Base-by-base conservation (phyloP, 2,113 vertebrate species). In the Oxyruncus cristatus region DNA sequence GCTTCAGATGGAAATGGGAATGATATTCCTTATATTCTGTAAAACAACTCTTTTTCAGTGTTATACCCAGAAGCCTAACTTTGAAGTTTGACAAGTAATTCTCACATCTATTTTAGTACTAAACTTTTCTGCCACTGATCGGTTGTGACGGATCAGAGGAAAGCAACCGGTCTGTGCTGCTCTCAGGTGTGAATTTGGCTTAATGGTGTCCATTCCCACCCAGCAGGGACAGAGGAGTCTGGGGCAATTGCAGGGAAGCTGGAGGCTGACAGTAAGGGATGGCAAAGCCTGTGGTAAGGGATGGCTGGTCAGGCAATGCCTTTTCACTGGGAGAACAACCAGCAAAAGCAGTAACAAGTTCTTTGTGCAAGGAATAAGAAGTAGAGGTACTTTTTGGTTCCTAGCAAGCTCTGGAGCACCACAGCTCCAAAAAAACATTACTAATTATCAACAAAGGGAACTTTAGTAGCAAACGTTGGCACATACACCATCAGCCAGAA, bases 101-200 rank as follows among this genome's bases (percentile, higher is more conserved):
- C 9, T 53, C 8, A 28, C 41, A 13, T 47, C 49, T 68, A 2
- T 77, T 74, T 80, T 49, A 32, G n/a, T 32, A 47, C 35, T 12
- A 75, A 74, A 53, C 6, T 27, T 59, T 75, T 84, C 67, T 65
- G 39, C 17, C 10, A 20, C 49, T 27, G 50, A 65, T 11, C 16
- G 42, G 3, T 58, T 3, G 1, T 52, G 49, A 14, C 22, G 49
- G 20, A n/a, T 12, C 2, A 1, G 16, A 33, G 37, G n/a, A 70
- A 74, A 58, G 6, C 0, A 2, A 18, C 12, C 6, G 12, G 32
- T 50, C 21, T 35, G 7, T 67, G 33, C 20, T 2, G 2, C 52
- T 72, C 24, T n/a, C 18, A 21, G 59, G 21, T 27, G 41, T 68
- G 73, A 59, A 33, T 42, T 84, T 35, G 56, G 49, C 16, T 23